These are phyloP conservation scores for Neodiprion lecontei DNA, from an alignment of 1,140 invertebrate genomes.

Conservation along the genomic window DNA sequence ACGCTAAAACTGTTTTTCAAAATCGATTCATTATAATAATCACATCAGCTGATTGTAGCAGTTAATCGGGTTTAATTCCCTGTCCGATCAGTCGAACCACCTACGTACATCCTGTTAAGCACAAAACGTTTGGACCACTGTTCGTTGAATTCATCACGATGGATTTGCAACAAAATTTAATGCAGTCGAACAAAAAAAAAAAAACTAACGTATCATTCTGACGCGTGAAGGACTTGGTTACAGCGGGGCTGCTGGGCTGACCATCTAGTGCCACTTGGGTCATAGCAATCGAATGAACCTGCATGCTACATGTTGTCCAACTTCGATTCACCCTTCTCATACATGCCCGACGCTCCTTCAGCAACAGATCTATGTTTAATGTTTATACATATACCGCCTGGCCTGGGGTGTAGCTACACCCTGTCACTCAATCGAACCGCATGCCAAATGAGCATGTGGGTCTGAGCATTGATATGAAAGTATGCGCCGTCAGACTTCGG, in stretches of 20 bases:
- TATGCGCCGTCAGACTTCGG: too few species aligned
- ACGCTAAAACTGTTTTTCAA: not conserved
- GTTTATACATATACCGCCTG: not conserved
- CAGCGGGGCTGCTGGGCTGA: not conserved
- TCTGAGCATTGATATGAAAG: too few species aligned
- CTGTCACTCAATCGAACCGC: not conserved
- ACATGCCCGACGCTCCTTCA: not conserved
- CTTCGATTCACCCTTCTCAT: not conserved
- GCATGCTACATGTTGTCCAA: not conserved
- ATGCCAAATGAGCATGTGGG: not conserved
- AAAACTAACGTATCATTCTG: too few species aligned
- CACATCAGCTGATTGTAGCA: not conserved
- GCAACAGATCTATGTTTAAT: not conserved
- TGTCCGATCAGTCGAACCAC: not conserved
- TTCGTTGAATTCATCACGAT: not conserved
- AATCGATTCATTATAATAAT: not conserved
- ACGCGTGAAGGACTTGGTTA: not conserved
- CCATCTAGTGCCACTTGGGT: not conserved
- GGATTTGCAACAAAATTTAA: not conserved
- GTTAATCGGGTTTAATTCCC: not conserved
- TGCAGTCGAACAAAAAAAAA: too few species aligned
- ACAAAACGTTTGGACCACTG: not conserved
- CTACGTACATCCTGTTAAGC: not conserved
- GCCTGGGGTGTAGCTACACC: not conserved
- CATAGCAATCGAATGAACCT: not conserved